Conservation (phyloP, 2,113 vertebrate genomes). For the Polypterus bichir region DNA sequence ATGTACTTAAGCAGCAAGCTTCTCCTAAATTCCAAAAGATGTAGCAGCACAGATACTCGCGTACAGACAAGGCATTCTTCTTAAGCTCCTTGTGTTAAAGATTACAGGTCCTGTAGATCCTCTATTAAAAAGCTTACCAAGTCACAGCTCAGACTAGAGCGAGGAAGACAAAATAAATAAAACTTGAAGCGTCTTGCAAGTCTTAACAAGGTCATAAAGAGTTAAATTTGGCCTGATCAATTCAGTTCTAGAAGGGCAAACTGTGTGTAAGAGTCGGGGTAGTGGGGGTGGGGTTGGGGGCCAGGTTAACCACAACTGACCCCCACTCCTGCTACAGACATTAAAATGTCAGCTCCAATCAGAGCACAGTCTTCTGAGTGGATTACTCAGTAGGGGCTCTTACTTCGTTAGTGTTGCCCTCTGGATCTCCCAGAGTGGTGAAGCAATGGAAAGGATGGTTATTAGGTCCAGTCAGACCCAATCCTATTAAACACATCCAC, state of each 20-base stretch:
- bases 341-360: constrained; percentile 70
- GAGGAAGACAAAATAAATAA: too few relatives aligned
- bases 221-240: constrained; percentile 64
- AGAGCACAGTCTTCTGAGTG: constrained; percentile 52
- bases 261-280: constrained; percentile 43
- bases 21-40: too few relatives aligned
- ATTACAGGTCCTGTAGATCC: too few relatives aligned
- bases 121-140: too few relatives aligned
- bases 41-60: too few relatives aligned
- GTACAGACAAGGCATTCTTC: too few relatives aligned
- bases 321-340: constrained; percentile 55
- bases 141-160: too few relatives aligned
- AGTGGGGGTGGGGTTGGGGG: constrained; percentile 28
- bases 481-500: constrained; percentile 66
- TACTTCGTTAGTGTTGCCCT: constrained; percentile 43
- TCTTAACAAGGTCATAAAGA: constrained; percentile 60
- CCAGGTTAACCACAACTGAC: constrained; percentile 62
- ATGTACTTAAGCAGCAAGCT: too few relatives aligned
- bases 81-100: too few relatives aligned
- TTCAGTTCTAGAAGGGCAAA: constrained; percentile 54
- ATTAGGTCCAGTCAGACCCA: constrained; percentile 60
- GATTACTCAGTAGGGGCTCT: constrained; percentile 52
- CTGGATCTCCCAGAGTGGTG: constrained; percentile 42
- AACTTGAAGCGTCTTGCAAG: too few relatives aligned
- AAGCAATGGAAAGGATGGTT: constrained; percentile 39